phyloP scores from a whole-genome alignment of 2,797 vertebrate species.

The Serranus cabrilla region DNA sequence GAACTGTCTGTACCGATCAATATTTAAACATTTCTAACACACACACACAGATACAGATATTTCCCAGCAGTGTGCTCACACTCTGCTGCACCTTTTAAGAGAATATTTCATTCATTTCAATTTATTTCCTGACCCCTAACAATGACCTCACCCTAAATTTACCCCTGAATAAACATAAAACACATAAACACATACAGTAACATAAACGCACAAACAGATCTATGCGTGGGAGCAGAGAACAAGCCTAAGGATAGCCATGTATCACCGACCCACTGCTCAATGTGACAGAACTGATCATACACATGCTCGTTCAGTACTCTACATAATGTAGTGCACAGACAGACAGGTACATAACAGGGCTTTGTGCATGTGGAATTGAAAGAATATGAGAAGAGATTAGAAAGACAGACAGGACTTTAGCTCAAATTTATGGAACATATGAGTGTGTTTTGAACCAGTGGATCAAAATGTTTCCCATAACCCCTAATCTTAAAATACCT shows the following conservation, averaged over 20 bases:
- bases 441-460: constrained; percentile 17
- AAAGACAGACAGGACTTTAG: neutral
- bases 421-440: constrained; percentile 8
- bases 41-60: neutral
- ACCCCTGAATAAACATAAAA: neutral
- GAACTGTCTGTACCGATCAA: too few species aligned
- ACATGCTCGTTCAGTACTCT: neutral
- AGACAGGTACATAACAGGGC: constrained; percentile 2
- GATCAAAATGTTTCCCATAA: constrained; percentile 42
- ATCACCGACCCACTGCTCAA: constrained; percentile 43
- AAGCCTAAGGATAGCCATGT: constrained; percentile 50
- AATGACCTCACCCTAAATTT: constrained; percentile 2
- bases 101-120: constrained; percentile 6
- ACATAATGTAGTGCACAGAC: neutral
- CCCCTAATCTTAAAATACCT: constrained; percentile 27
- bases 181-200: neutral
- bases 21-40: too few species aligned
- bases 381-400: neutral
- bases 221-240: constrained; percentile 31
- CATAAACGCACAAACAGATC: neutral
- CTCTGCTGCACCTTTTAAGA: neutral
- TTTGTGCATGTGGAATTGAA: constrained; percentile 5
- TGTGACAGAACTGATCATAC: constrained; percentile 35
- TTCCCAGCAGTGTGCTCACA: neutral
- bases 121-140: neutral